phyloP scores from a whole-genome alignment of 1,140 invertebrate species.

The Luehdorfia chinensis region DNA sequence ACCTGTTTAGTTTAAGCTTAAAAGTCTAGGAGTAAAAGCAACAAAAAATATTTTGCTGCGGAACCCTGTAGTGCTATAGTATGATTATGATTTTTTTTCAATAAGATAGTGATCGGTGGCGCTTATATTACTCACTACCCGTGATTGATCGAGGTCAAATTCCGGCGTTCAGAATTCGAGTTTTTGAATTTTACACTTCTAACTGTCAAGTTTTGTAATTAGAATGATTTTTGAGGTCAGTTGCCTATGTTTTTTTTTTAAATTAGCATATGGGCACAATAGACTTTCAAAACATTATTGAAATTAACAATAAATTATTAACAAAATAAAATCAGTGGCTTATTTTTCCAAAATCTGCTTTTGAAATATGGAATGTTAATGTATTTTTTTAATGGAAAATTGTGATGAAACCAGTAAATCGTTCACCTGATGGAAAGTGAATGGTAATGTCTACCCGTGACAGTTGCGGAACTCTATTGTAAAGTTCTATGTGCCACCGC shows the following conservation, averaged over 20 bases:
- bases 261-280: neutral
- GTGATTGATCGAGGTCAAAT: conserved; percentile 31
- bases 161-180: conserved; percentile 25
- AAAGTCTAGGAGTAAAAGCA: too few species aligned
- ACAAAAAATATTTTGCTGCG: too few species aligned
- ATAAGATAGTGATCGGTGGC: conserved; percentile 18
- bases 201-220: conserved; percentile 29
- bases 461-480: too few species aligned
- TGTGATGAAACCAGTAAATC: too few species aligned
- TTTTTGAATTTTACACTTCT: conserved; percentile 25
- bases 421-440: too few species aligned
- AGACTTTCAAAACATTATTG: too few species aligned
- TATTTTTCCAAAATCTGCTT: too few species aligned
- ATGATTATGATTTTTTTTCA: neutral
- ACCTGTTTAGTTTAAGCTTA: too few species aligned
- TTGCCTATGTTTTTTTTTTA: conserved; percentile 34
- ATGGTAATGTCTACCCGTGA: too few species aligned
- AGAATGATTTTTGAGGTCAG: conserved; percentile 26
- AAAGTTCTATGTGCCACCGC: too few species aligned
- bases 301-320: neutral
- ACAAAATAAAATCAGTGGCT: neutral
- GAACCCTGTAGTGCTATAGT: neutral
- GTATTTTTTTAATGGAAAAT: too few species aligned
- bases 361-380: too few species aligned
- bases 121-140: conserved; percentile 13